Evolutionary conservation across 2,797 vertebrate species (phyloP), one percentile per base, ranked within the genome.

Genomic region (Lates japonicus): DNA sequence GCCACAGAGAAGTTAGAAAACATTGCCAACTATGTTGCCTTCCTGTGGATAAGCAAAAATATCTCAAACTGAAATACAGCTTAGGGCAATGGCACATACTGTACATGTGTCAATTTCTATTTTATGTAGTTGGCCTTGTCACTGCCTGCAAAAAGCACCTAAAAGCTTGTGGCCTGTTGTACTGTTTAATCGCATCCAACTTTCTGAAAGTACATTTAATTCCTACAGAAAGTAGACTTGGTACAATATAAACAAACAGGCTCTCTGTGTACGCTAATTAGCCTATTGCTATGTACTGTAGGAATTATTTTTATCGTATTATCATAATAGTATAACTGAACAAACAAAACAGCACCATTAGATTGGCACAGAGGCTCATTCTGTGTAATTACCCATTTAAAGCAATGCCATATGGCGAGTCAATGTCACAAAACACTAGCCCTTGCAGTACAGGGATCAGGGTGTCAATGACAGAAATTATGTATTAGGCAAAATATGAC

Each of bases 371-470:
- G 42, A 57, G 52, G 74, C 25, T 67, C 48, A 69, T 77, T 81
- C 44, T 42, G 42, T 64, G 58, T 74, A 88, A 80, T 76, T 80
- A 81, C 70, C 29, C 67, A 81, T 69, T 87, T 7, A 78, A 59
- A 71, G 41, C 39, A 51, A 55, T 55, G 60, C n/a, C 22, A 73
- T 48, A 44, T 22, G 70, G 33, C 33, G 20, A 81, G 44, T 42
- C 20, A 66, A 60, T 48, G 33, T 80, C 52, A 67, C 76, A 61
- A 75, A 84, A 81, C 67, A 81, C 46, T 81, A 68, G 80, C 35
- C 42, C 25, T 70, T 25, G 58, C 67, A 55, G 20, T 74, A 48
- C 7, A 65, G 20, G 35, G 37, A 22, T 31, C 44, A 46, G 20
- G 16, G 12, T 25, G 19, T 58, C 22, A 31, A 4, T 31, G 33